A percentile compares a stretch with the other conserved stretches of the same genome.
These are phyloP conservation scores for Tetramorium alpestre DNA, from an alignment of 1,140 invertebrate genomes.

Conservation along the genomic window DNA sequence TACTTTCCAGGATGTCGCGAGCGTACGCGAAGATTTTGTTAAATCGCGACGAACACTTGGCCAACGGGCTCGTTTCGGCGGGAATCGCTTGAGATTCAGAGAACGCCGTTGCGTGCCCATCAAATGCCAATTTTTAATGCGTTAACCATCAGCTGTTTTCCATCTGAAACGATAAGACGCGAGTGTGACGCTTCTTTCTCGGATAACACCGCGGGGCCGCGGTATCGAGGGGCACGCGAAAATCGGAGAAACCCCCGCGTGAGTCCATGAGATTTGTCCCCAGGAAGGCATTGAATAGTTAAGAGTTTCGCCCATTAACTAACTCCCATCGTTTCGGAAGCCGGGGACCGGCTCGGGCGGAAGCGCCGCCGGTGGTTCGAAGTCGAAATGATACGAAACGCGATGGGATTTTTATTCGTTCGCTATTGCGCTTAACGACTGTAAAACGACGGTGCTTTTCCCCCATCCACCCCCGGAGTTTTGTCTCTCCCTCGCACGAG, in stretches of 20 bases:
- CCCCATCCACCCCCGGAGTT: slow-evolving; percentile 16
- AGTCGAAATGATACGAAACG: slow-evolving; percentile 83
- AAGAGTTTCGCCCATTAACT: slow-evolving; percentile 43
- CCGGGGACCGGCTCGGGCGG: neutral
- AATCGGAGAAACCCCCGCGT: neutral
- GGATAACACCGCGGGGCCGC: neutral
- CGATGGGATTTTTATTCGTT: slow-evolving; percentile 84
- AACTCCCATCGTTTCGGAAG: slow-evolving; percentile 29
- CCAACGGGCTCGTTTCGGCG: neutral
- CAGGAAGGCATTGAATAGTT: slow-evolving; percentile 30
- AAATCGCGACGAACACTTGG: neutral
- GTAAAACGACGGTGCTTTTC: slow-evolving; percentile 79
- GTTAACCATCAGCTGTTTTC: neutral
- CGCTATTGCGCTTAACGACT: slow-evolving; percentile 84
- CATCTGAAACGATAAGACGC: neutral
- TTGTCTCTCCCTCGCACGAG: slow-evolving; percentile 55
- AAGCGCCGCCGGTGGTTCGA: neutral
- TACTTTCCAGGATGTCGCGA: slow-evolving; percentile 17
- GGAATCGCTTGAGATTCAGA: neutral
- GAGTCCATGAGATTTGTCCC: slow-evolving; percentile 30
- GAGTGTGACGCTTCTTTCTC: slow-evolving; percentile 3
- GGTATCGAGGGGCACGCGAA: neutral
- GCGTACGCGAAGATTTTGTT: neutral
- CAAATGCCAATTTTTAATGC: neutral
- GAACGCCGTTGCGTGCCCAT: neutral